A percentile compares a stretch with the other conserved stretches of the same genome.
phyloP scores from a whole-genome alignment of 2,888 invertebrate genomes.

The Archips crataeganus region DNA sequence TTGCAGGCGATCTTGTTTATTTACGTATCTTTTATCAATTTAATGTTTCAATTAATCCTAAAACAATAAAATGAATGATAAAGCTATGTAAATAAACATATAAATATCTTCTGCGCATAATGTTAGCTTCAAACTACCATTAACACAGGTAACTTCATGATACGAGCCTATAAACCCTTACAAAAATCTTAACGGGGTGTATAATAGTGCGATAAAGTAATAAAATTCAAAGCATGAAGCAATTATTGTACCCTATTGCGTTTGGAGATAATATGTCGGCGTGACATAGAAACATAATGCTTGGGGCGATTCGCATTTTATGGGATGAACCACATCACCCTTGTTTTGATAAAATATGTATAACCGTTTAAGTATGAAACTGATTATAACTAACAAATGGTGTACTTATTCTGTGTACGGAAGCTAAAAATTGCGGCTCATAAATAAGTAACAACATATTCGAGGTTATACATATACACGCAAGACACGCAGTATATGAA shows the following conservation, averaged over 20 bases:
- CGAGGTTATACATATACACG: too few relatives aligned
- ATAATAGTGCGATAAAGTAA: slow-evolving; percentile 55
- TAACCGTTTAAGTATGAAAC: too few relatives aligned
- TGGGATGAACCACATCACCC: background rate
- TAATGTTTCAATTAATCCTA: slow-evolving; percentile 20
- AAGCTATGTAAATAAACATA: slow-evolving; percentile 1
- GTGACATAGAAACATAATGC: slow-evolving; percentile 47
- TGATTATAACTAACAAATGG: too few relatives aligned
- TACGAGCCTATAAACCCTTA: slow-evolving; percentile 47
- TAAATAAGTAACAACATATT: too few relatives aligned
- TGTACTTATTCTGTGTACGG: too few relatives aligned
- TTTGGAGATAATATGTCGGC: slow-evolving; percentile 36
- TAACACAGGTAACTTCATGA: slow-evolving; percentile 37
- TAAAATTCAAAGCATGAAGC: slow-evolving; percentile 56
- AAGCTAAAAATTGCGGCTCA: background rate
- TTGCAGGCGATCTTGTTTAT: slow-evolving; percentile 30
- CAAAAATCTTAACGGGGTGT: slow-evolving; percentile 54
- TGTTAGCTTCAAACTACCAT: slow-evolving; percentile 12
- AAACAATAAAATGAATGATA: background rate
- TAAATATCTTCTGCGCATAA: slow-evolving; percentile 1
- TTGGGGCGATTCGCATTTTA: slow-evolving; percentile 1
- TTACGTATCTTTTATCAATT: slow-evolving; percentile 16
- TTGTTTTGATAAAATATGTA: background rate
- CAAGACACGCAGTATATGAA: too few relatives aligned
- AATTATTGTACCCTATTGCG: slow-evolving; percentile 50